Conservation (phyloP, 2,797 vertebrate species). For the Sebastiscus tertius region DNA sequence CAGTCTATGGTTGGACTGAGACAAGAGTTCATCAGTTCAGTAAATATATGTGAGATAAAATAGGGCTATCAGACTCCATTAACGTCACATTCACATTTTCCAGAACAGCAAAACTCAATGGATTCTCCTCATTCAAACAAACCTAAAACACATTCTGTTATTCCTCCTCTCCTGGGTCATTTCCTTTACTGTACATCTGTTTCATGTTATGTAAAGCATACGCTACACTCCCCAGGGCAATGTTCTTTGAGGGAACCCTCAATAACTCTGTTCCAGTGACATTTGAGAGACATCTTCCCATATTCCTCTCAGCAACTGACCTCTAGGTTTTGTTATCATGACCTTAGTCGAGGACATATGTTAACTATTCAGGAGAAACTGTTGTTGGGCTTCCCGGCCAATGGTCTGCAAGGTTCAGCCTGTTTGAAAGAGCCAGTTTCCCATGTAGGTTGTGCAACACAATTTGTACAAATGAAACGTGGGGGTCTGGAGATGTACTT, state of each 20-base stretch:
- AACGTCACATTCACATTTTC: not conserved
- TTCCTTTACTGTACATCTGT: conserved; percentile 53
- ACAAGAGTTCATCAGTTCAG: not conserved
- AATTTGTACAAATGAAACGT: conserved; percentile 3
- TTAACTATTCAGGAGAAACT: conserved; percentile 20
- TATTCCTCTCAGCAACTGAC: conserved; percentile 15
- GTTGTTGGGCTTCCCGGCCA: not conserved
- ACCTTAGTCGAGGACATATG: conserved; percentile 25
- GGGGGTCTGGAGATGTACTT: not conserved
- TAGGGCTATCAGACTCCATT: not conserved
- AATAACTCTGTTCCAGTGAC: conserved; percentile 25
- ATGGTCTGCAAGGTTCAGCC: not conserved
- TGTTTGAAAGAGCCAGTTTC: conserved; percentile 41
- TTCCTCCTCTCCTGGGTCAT: conserved; percentile 17
- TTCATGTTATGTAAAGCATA: conserved; percentile 27
- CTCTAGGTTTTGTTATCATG: conserved; percentile 34
- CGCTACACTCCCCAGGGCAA: conserved; percentile 28
- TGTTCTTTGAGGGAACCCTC: conserved; percentile 21
- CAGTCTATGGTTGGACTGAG: not conserved
- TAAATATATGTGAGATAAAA: not conserved
- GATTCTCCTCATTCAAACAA: not conserved
- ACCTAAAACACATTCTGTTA: not conserved
- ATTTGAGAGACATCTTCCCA: conserved; percentile 56
- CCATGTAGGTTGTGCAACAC: conserved; percentile 45
- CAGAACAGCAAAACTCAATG: not conserved